phyloP scores from a whole-genome alignment of 2,888 invertebrate species.

The Dolichomitus sp. region DNA sequence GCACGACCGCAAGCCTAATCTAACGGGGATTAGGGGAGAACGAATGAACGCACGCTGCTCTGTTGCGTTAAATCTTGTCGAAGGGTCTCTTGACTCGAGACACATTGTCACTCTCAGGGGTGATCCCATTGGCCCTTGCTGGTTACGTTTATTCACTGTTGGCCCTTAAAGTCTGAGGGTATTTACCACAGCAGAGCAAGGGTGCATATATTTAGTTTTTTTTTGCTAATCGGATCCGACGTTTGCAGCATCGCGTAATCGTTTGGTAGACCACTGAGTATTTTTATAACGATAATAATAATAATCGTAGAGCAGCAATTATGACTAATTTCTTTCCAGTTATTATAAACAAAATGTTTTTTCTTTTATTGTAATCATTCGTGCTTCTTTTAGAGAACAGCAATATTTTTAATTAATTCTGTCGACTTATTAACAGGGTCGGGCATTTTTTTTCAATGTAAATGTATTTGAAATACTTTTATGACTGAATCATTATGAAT shows the following conservation, averaged over 20 bases:
- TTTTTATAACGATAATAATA: neutral
- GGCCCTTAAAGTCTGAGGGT: conserved; percentile 43
- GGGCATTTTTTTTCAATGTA: too few relatives aligned
- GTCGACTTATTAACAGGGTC: too few relatives aligned
- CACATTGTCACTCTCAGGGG: conserved; percentile 73
- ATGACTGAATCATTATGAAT: too few relatives aligned
- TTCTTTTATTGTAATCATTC: neutral
- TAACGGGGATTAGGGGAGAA: conserved; percentile 53
- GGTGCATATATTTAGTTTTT: conserved; percentile 64
- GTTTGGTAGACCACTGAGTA: neutral
- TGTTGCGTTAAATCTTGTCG: conserved; percentile 68
- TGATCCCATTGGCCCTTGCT: conserved; percentile 73
- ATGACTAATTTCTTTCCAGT: neutral
- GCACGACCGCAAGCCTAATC: conserved; percentile 60
- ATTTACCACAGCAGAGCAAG: conserved; percentile 61
- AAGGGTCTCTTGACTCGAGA: conserved; percentile 82
- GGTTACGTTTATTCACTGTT: conserved; percentile 21
- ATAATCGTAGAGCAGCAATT: neutral
- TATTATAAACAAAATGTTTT: neutral
- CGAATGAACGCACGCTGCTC: conserved; percentile 40
- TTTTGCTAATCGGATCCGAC: conserved; percentile 80
- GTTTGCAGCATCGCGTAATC: conserved; percentile 72
- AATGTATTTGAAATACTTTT: too few relatives aligned
- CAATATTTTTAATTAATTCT: too few relatives aligned
- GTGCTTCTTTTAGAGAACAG: neutral